Base-by-base conservation (phyloP, 2,888 invertebrate species). In the Eupeodes latifasciatus region DNA sequence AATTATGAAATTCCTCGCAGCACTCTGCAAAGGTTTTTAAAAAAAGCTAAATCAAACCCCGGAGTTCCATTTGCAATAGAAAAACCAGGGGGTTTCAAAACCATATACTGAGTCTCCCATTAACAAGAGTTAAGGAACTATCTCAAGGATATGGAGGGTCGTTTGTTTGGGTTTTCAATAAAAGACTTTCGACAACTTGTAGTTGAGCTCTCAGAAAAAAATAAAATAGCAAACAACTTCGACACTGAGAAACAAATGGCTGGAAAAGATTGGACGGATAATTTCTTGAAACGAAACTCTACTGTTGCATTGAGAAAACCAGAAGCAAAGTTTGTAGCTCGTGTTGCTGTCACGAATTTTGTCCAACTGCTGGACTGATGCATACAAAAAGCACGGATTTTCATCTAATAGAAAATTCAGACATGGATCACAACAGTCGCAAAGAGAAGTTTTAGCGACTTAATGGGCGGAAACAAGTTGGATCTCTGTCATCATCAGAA, bases 291-390 rank as follows among this genome's bases (percentile, higher is more conserved):
- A 61, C 49, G 49, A 14, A 59, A 14, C 27, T 12, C 57, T 27
- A 72, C 27, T 16, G 34, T 72, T 59, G 47, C 59, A 59, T 61
- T 51, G 61, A 47, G 72, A 71, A 55, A 71, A 71, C 27, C 27
- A 27, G 27, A 27, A 71, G 19, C 71, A 57, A 57, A 19, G 19
- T 57, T 55, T 57, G 71, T 44, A 57, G 72, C 27, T 1, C 27
- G 34, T 34, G 47, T 72, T 49, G 59, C 59, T 72, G 49, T 72
- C 49, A n/a, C 2, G 27, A 3, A 27, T 3, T 27, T 72, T 72
- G 49, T 61, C 47, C 59, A 72, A 11, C n/a, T 72, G 59, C 72
- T 72, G 14, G 59, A 61, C 2, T 1, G 27, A 27, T 1, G 27
- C 3, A 27, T 59, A 11, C 2, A 49, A 47, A 57, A 27, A 57